phyloP scores from a whole-genome alignment of 1,140 invertebrate genomes.

The Xylocopa sonorina region DNA sequence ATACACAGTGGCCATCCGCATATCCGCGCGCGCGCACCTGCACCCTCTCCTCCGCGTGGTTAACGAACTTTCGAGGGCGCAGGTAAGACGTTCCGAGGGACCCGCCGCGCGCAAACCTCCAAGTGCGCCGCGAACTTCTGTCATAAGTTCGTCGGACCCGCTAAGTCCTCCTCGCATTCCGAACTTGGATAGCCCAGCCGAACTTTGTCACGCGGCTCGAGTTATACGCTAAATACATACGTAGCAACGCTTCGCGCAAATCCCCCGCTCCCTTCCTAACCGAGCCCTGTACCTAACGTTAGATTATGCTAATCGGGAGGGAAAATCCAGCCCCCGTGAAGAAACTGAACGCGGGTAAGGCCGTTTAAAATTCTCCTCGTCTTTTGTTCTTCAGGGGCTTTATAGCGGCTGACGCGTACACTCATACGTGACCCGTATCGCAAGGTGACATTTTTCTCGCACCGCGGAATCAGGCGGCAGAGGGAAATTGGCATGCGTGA shows the following conservation, averaged over 20 bases:
- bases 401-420: slow-evolving; percentile 2
- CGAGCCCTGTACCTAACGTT: neutral
- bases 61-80: slow-evolving; percentile 11
- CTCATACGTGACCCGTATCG: slow-evolving; percentile 39
- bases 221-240: slow-evolving; percentile 64
- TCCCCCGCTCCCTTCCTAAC: neutral
- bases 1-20: neutral
- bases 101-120: slow-evolving; percentile 31
- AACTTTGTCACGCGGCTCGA: slow-evolving; percentile 37
- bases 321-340: slow-evolving; percentile 33
- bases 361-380: slow-evolving; percentile 49
- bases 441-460: neutral
- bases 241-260: slow-evolving; percentile 47
- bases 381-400: slow-evolving; percentile 30
- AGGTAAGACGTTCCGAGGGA: slow-evolving; percentile 12
- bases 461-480: neutral
- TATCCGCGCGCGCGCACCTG: slow-evolving; percentile 27
- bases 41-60: neutral
- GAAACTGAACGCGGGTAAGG: slow-evolving; percentile 25
- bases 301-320: slow-evolving; percentile 56
- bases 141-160: slow-evolving; percentile 57
- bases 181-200: slow-evolving; percentile 46
- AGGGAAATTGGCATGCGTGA: neutral
- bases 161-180: slow-evolving; percentile 52
- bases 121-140: slow-evolving; percentile 49